These are phyloP conservation scores for Stegana nigrithorax DNA, from an alignment of 2,888 invertebrate species.

Conservation along the genomic window DNA sequence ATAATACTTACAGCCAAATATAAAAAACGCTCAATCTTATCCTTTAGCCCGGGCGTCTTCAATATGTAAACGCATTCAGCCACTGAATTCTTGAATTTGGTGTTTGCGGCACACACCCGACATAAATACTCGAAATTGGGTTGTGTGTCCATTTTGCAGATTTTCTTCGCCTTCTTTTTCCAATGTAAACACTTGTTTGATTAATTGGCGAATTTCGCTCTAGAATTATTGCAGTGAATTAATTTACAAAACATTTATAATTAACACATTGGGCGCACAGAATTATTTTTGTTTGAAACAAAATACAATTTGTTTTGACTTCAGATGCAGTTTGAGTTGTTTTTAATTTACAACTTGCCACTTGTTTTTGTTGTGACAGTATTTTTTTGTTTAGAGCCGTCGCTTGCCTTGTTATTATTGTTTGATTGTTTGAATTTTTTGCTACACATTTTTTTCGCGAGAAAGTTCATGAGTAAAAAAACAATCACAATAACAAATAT, in stretches of 20 bases:
- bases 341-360: neutral
- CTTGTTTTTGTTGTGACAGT: neutral
- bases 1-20: conserved; percentile 54
- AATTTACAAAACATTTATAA: too few relatives aligned
- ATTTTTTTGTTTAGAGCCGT: neutral
- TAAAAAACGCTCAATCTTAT: conserved; percentile 57
- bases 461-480: conserved; percentile 5
- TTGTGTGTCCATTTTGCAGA: conserved; percentile 50
- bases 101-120: conserved; percentile 62
- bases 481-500: neutral
- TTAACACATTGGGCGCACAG: too few relatives aligned
- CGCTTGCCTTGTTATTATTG: neutral
- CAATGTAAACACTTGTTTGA: too few relatives aligned
- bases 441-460: conserved; percentile 11
- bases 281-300: conserved; percentile 2
- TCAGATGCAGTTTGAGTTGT: conserved; percentile 4
- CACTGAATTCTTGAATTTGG: conserved; percentile 58
- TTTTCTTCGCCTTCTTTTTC: conserved; percentile 6
- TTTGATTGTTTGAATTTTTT: neutral
- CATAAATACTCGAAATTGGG: conserved; percentile 57
- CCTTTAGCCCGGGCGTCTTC: conserved; percentile 57
- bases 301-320: neutral
- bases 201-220: too few relatives aligned
- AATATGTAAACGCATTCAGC: conserved; percentile 63
- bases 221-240: conserved; percentile 8